These are phyloP conservation scores for Malacoctenus gilli DNA, from an alignment of 2,797 vertebrate species.

Conservation along the genomic window DNA sequence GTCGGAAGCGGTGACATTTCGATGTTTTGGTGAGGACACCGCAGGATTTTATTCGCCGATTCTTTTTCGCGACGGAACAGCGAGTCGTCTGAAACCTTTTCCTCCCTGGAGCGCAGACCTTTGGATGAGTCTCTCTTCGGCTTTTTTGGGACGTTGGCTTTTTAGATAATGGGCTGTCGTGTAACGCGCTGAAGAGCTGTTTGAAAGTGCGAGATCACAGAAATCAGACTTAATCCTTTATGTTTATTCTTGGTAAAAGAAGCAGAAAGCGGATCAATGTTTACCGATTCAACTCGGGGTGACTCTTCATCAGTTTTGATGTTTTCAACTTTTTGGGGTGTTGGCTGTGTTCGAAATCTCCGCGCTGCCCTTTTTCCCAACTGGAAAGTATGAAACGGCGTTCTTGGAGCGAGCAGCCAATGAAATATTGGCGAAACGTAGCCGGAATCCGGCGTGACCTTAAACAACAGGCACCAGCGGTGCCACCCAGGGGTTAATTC, in stretches of 20 bases:
- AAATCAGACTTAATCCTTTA: slow-evolving; percentile 42
- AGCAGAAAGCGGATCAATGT: slow-evolving; percentile 18
- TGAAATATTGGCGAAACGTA: slow-evolving; percentile 38
- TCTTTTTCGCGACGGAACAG: no score
- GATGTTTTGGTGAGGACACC: slow-evolving; percentile 10
- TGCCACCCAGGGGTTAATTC: slow-evolving; percentile 64
- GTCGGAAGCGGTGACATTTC: slow-evolving; percentile 12
- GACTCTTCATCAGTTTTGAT: slow-evolving; percentile 2
- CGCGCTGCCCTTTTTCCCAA: slow-evolving; percentile 20
- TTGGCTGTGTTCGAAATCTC: slow-evolving; percentile 17
- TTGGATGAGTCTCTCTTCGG: no score
- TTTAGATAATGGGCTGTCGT: slow-evolving; percentile 21
- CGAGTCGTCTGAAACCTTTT: slow-evolving; percentile 22
- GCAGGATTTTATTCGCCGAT: no score
- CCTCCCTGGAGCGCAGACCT: slow-evolving; percentile 6
- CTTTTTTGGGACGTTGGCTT: slow-evolving; percentile 21
- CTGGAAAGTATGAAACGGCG: slow-evolving; percentile 13
- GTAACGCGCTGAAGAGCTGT: slow-evolving; percentile 22
- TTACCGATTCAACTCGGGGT: not conserved
- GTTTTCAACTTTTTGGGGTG: slow-evolving; percentile 12
- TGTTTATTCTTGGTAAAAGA: slow-evolving; percentile 20
- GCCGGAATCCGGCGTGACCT: slow-evolving; percentile 47
- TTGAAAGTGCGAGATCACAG: slow-evolving; percentile 37
- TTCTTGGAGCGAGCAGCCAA: slow-evolving; percentile 43
- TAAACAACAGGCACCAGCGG: slow-evolving; percentile 53